Evolutionary conservation across 2,113 vertebrate genomes (phyloP), one percentile per base, ranked within the genome.

Genomic region (Athene cunicularia): DNA sequence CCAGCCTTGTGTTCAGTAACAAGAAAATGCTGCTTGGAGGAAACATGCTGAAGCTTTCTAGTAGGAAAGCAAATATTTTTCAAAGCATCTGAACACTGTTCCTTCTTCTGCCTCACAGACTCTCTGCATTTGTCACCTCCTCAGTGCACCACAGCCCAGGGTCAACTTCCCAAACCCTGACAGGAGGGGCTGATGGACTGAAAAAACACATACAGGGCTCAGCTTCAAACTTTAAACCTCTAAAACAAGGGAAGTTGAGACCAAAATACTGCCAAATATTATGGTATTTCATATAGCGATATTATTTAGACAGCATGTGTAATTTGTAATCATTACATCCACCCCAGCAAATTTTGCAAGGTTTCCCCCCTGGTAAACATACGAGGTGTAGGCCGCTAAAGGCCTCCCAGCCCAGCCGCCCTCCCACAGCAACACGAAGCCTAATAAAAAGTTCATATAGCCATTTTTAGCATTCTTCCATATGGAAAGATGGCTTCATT

Each of bases 1-100:
- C 58, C 0, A 0, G 58, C 47, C 53, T 50, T 2, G 23, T 15
- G 59, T 9, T 55, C 77, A 60, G 21, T 6, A 2, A 13, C 21
- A 30, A 27, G 27, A 4, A 58, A 18, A 28, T 2, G 14, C 32
- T 41, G 6, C 6, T 60, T 32, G 59, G 62, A 70, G 21, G 35
- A 76, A 79, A 60, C 6, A 6, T 23, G 39, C 20, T 73, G 33
- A 93, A 88, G 39, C 8, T 70, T 76, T 64, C 53, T 37, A 58
- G 67, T 9, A 73, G 92, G 43, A 70, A 23, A 73, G 37, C 17
- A 70, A 64, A 72, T 0, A 11, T 53, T 86, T 83, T 74, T 71
- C 45, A 84, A 52, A 58, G 27, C 2, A 1, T n/a, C 59, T 64
- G 53, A 77, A 55, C 58, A 23, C 14, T 14, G 20, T 83, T 90